phyloP scores from a whole-genome alignment of 2,888 invertebrate genomes.

The Hypsopygia costalis region DNA sequence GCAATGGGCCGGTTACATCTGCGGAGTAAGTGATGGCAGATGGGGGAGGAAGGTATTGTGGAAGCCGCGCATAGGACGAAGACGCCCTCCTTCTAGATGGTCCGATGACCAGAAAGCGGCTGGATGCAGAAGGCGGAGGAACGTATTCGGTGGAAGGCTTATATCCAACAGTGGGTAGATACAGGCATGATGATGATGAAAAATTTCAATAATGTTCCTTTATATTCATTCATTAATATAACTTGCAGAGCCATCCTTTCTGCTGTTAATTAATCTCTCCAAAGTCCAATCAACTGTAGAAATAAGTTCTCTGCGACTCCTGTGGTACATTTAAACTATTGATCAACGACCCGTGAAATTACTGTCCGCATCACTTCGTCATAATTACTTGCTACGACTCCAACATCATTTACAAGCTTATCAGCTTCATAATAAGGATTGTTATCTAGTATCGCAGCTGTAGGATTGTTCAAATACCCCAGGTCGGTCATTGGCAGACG shows the following conservation, averaged over 20 bases:
- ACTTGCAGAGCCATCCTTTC: not conserved
- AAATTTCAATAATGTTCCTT: too few relatives aligned
- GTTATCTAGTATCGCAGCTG: conserved; percentile 18
- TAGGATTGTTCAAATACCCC: conserved; percentile 17
- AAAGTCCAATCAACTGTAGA: not conserved
- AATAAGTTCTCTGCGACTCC: not conserved
- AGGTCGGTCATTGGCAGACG: conserved; percentile 61
- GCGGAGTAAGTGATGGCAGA: too few relatives aligned
- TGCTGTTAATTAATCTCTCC: not conserved
- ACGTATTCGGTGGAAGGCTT: too few relatives aligned
- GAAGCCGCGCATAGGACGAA: too few relatives aligned
- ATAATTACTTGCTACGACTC: conserved; percentile 46
- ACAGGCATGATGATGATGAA: too few relatives aligned
- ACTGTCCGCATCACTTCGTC: conserved; percentile 40
- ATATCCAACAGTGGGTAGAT: too few relatives aligned
- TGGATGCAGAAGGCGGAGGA: too few relatives aligned
- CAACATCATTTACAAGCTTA: conserved; percentile 19
- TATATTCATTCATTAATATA: not conserved
- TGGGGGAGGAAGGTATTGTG: too few relatives aligned
- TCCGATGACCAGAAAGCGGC: too few relatives aligned
- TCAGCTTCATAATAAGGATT: conserved; percentile 25
- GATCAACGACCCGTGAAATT: conserved; percentile 53
- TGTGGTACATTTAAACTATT: conserved; percentile 1
- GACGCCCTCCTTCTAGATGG: too few relatives aligned
- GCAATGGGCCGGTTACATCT: too few relatives aligned